phyloP scores from a whole-genome alignment of 2,888 invertebrate genomes.

The Eupeodes luniger region DNA sequence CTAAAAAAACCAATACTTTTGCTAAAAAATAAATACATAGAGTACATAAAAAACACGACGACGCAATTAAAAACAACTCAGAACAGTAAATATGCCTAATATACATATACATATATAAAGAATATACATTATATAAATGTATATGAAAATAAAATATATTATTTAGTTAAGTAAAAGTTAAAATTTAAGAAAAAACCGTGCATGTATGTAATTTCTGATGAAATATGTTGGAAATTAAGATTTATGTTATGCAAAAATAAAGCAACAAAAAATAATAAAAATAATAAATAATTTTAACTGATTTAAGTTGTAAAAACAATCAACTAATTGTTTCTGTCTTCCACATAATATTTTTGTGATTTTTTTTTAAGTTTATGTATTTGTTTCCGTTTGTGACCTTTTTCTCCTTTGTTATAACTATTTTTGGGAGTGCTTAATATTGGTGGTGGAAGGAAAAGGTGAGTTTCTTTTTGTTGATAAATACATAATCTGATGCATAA shows the following conservation, averaged over 20 bases:
- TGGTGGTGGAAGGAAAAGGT: constrained; percentile 48
- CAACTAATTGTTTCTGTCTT: constrained; percentile 41
- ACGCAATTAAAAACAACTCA: constrained; percentile 46
- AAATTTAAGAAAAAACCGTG: constrained; percentile 31
- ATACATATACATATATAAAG: constrained; percentile 25
- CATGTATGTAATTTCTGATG: constrained; percentile 51
- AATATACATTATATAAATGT: neutral
- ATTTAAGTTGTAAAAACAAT: constrained; percentile 63
- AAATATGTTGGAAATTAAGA: constrained; percentile 58
- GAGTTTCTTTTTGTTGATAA: constrained; percentile 19
- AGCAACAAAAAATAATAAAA: constrained; percentile 27
- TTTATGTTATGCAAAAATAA: constrained; percentile 48
- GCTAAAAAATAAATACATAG: constrained; percentile 28
- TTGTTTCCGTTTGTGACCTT: constrained; percentile 11
- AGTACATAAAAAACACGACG: constrained; percentile 64
- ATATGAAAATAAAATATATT: constrained; percentile 25
- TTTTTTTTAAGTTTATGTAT: constrained; percentile 3
- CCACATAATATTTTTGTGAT: neutral
- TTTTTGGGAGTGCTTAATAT: constrained; percentile 13
- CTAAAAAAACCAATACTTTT: constrained; percentile 37
- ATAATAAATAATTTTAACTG: constrained; percentile 66
- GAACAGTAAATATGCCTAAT: constrained; percentile 43
- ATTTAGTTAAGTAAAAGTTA: constrained; percentile 47
- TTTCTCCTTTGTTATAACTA: neutral
- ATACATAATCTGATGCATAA: no score